Conservation (phyloP, 2,797 vertebrate genomes). For the Petrocephalus sullivani region DNA sequence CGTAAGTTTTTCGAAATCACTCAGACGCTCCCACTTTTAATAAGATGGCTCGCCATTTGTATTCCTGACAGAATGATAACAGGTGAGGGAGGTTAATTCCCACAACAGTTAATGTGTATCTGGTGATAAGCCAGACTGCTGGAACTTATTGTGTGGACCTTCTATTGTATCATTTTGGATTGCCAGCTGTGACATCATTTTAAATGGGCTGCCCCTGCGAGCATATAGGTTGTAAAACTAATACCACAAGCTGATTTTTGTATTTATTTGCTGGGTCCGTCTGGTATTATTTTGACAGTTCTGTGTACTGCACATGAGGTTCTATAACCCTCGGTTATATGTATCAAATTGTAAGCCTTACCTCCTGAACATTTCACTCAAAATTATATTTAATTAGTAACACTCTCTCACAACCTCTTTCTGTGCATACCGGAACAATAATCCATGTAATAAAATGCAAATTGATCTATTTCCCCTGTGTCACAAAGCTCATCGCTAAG, state of each 20-base stretch:
- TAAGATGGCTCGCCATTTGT: constrained; percentile 13
- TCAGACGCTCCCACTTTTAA: background rate
- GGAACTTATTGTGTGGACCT: constrained; percentile 12
- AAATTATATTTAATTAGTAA: constrained; percentile 7
- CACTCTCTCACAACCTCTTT: background rate
- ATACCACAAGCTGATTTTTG: background rate
- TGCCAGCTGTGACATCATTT: constrained; percentile 10
- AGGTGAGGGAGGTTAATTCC: constrained; percentile 15
- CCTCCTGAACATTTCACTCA: constrained; percentile 1
- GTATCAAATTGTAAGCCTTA: background rate
- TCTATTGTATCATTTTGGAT: constrained; percentile 12
- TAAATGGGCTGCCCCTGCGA: background rate
- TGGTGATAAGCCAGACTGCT: background rate
- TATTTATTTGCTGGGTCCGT: background rate
- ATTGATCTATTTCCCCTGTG: constrained; percentile 2
- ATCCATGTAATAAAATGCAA: constrained; percentile 1
- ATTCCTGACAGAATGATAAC: constrained; percentile 18
- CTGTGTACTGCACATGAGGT: background rate
- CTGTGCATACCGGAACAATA: background rate
- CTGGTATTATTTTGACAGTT: background rate
- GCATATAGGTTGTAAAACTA: background rate
- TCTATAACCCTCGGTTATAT: background rate
- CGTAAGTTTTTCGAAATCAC: background rate
- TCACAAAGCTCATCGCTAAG: background rate
- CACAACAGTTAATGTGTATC: constrained; percentile 7